Evolutionary conservation across 1,140 invertebrate species (phyloP).

Genomic region (Formica exsecta): DNA sequence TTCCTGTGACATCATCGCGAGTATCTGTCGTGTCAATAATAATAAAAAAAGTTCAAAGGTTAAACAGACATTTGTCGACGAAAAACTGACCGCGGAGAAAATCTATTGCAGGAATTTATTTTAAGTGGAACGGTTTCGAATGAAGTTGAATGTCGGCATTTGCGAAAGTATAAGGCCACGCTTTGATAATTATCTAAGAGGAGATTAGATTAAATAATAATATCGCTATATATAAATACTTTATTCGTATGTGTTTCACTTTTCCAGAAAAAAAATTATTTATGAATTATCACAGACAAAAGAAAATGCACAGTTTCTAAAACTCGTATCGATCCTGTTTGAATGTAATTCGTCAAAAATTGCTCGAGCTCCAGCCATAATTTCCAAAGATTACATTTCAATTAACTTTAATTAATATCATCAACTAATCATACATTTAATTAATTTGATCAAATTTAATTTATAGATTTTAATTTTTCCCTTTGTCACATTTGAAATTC

Average conservation of each 20-base stretch:
- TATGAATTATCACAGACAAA: not conserved
- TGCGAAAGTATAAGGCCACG: not conserved
- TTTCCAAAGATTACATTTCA: not conserved
- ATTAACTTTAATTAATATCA: not conserved
- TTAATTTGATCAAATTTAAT: not conserved
- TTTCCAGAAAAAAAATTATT: not conserved
- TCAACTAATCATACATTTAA: not conserved
- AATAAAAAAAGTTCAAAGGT: not conserved
- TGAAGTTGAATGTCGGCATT: not conserved
- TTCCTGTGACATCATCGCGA: not conserved
- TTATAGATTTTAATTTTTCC: not conserved
- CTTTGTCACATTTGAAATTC: not conserved
- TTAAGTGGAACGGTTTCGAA: not conserved
- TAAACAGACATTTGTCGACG: not conserved
- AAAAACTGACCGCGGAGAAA: not conserved
- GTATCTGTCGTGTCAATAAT: constrained; percentile 15
- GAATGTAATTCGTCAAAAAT: not conserved
- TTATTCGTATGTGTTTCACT: not conserved
- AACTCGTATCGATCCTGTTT: not conserved
- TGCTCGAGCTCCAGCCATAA: not conserved
- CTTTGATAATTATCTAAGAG: not conserved
- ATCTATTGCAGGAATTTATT: constrained; percentile 17
- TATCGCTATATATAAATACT: not conserved
- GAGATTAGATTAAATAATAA: constrained; percentile 14
- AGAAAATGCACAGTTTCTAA: too few species aligned